These are phyloP conservation scores for Wasmannia auropunctata DNA, from an alignment of 1,140 invertebrate genomes.

Conservation along the genomic window DNA sequence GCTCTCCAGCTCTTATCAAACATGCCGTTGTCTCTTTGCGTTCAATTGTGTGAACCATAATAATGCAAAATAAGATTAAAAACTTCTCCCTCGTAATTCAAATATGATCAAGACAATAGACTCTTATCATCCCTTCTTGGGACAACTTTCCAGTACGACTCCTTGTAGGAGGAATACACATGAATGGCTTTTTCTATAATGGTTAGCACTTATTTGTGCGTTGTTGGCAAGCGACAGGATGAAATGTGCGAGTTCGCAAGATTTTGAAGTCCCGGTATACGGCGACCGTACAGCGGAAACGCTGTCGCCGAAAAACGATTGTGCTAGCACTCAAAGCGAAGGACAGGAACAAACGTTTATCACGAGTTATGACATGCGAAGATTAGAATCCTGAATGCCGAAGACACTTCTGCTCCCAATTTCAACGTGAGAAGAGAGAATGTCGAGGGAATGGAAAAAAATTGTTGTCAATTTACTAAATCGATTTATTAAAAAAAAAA, in stretches of 20 bases:
- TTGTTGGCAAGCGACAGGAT: conserved; percentile 50
- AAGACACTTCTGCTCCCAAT: conserved; percentile 18
- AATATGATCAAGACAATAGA: conserved; percentile 44
- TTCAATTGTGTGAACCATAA: conserved; percentile 13
- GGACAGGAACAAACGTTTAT: conserved; percentile 40
- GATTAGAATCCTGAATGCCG: conserved; percentile 4
- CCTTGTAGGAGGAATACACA: neutral
- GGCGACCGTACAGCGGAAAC: conserved; percentile 38
- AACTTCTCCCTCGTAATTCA: conserved; percentile 16
- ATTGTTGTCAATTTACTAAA: neutral
- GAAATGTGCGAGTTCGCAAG: conserved; percentile 41
- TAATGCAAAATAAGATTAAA: conserved; percentile 32
- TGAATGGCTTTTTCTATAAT: conserved; percentile 1
- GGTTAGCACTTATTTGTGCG: conserved; percentile 21
- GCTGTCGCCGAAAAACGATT: conserved; percentile 51
- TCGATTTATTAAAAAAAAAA: neutral
- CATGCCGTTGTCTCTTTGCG: neutral
- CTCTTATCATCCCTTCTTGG: conserved; percentile 26
- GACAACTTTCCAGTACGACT: conserved; percentile 8
- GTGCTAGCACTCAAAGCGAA: conserved; percentile 28
- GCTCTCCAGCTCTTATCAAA: neutral
- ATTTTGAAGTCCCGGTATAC: conserved; percentile 22
- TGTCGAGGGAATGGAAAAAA: neutral
- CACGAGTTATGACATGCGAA: conserved; percentile 31
- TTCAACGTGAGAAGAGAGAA: neutral